phyloP scores from a whole-genome alignment of 2,113 vertebrate genomes.

The Bufo gargarizans region DNA sequence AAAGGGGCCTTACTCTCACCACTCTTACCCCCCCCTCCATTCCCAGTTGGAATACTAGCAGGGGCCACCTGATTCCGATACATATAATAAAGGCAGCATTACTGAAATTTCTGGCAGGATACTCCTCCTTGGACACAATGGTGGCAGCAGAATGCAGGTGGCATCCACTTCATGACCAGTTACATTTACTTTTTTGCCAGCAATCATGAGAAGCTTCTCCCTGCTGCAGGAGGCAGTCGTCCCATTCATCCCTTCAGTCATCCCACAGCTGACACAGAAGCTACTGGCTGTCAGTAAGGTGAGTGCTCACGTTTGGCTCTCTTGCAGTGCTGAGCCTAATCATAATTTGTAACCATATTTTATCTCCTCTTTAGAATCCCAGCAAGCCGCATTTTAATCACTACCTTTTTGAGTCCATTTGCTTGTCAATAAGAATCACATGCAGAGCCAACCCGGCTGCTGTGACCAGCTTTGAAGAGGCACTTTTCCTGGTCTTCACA shows the following conservation, averaged over 20 bases:
- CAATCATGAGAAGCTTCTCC: conserved; percentile 98
- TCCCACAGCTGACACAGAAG: conserved; percentile 95
- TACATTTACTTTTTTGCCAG: conserved; percentile 70
- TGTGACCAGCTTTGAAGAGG: conserved; percentile 93
- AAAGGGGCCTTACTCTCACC: too few relatives aligned
- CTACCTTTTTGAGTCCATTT: conserved; percentile 98
- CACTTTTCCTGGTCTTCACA: conserved; percentile 95
- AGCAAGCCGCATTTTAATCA: conserved; percentile 99
- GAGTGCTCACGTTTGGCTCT: conserved; percentile 34
- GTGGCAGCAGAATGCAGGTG: neutral
- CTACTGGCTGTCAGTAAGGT: conserved; percentile 97
- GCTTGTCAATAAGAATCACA: conserved; percentile 93
- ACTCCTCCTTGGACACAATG: too few relatives aligned
- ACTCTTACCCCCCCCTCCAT: too few relatives aligned
- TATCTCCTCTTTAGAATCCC: conserved; percentile 82
- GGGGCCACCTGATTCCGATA: too few relatives aligned
- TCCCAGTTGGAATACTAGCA: too few relatives aligned
- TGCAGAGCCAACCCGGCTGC: conserved; percentile 90
- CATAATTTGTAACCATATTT: conserved; percentile 29
- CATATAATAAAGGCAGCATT: too few relatives aligned
- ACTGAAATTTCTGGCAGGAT: too few relatives aligned
- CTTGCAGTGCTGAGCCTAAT: neutral
- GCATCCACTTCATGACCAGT: neutral
- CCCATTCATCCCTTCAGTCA: conserved; percentile 93
- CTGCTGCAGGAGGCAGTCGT: conserved; percentile 96